Base-by-base conservation (phyloP, 2,888 invertebrate genomes). In the Drosophila formosana region DNA sequence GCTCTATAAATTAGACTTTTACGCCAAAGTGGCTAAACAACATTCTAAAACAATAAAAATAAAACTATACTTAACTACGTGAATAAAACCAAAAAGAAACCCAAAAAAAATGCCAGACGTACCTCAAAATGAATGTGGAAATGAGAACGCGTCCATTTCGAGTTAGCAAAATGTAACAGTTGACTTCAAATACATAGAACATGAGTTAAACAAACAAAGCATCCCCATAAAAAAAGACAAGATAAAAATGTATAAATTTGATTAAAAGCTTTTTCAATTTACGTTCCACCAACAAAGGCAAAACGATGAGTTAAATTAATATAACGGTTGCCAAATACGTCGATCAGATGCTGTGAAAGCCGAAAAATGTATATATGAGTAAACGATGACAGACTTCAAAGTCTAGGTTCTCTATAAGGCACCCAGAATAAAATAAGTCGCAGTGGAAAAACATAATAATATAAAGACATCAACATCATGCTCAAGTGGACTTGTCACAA, bases 41-140 rank as follows among this genome's bases (percentile, higher is more conserved):
- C 86, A 86, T 80, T 86, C 86, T 89, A 89, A 89, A 78, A 63
- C 87, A 68, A 86, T 89, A 88, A 86, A 88, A 75, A 51, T 37
- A 57, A 60, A 78, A 66, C 87, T 80, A 72, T 55, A 55, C 51
- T 45, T 30, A 66, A 55, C 57, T 56, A 49, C 39, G 39, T 28
- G 4, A 26, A 57, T n/a, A 13, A 50, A 45, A 30, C 6, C 5
- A 6, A 30, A 5, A 7, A 30, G 7, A 30, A 28, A 28, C 7
- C 6, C 5, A 30, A 13, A 4, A 72, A 69, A 69, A 51, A 57
- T 7, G 26, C 46, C 55, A 30, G 49, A 37, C 9, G 49, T 43
- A 50, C 39, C 55, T 60, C 50, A 63, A 55, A 69, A 64, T 62
- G 45, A 80, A 77, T 73, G 64, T 68, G 78, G 75, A 84, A 83